A percentile compares a stretch with the other conserved stretches of the same genome.
These are phyloP conservation scores for Listrodromus nycthemerus DNA, from an alignment of 2,888 invertebrate species.

Conservation along the genomic window DNA sequence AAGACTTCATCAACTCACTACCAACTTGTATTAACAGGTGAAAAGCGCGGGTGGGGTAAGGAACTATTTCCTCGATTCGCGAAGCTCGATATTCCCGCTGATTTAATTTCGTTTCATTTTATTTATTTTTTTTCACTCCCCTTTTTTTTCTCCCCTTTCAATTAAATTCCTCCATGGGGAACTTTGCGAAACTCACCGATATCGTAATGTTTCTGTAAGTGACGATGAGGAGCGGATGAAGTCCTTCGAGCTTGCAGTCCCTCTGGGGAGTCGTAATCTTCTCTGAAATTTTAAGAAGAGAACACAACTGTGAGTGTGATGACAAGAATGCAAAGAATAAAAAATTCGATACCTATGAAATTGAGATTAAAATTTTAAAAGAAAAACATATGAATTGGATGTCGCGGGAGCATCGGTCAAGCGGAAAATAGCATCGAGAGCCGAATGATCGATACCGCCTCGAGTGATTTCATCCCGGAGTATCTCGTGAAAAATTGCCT, in stretches of 20 bases:
- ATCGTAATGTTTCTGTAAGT: conserved; percentile 84
- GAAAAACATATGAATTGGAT: too few relatives aligned
- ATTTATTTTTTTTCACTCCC: background rate
- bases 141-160: background rate
- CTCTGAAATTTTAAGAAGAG: conserved; percentile 73
- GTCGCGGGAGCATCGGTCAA: too few relatives aligned
- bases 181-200: conserved; percentile 78
- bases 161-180: conserved; percentile 4
- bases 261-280: conserved; percentile 78
- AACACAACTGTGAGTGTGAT: background rate
- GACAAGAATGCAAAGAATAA: too few relatives aligned
- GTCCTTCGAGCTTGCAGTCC: conserved; percentile 83
- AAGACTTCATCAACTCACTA: conserved; percentile 31
- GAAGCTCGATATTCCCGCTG: background rate
- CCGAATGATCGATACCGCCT: too few relatives aligned
- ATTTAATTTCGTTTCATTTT: background rate
- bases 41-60: background rate
- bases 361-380: too few relatives aligned
- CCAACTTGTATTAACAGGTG: conserved; percentile 37
- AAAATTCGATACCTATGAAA: too few relatives aligned
- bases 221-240: conserved; percentile 84
- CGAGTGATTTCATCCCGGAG: too few relatives aligned
- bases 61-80: conserved; percentile 18
- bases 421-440: too few relatives aligned
- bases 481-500: too few relatives aligned